A percentile compares a stretch with the other conserved stretches of the same genome.
Conservation (phyloP, 2,113 vertebrate species). For the Mus pahari region DNA sequence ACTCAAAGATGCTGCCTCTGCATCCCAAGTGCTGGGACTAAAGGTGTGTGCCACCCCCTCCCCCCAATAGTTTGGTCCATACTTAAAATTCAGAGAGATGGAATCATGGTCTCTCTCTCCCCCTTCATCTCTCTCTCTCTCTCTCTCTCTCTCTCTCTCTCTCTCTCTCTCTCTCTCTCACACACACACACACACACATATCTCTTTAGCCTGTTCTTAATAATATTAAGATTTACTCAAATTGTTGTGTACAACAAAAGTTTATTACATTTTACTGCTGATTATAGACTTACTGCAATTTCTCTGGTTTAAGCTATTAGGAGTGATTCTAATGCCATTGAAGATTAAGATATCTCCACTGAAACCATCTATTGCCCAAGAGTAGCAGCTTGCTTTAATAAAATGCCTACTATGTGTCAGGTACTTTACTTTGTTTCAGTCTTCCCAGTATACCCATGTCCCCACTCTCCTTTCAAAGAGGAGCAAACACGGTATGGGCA, state of each 20-base stretch:
- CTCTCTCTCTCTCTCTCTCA: not conserved
- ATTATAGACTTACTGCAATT: not conserved
- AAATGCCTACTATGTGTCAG: not conserved
- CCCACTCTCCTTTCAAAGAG: not conserved
- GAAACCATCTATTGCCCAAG: constrained; percentile 4
- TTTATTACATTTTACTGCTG: constrained; percentile 35
- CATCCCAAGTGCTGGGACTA: too few species aligned
- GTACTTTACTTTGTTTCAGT: constrained; percentile 27
- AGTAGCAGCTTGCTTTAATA: constrained; percentile 18
- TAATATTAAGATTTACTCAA: constrained; percentile 44
- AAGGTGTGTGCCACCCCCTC: too few species aligned
- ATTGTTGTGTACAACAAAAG: not conserved
- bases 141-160: not conserved
- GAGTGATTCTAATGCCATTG: not conserved
- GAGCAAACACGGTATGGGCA: not conserved
- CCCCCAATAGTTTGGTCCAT: not conserved
- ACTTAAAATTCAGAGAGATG: constrained; percentile 49
- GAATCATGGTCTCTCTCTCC: not conserved
- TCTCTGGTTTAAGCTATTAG: constrained; percentile 11
- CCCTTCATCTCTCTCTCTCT: not conserved
- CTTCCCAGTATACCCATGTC: not conserved
- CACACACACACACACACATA: too few species aligned
- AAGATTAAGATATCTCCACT: constrained; percentile 5
- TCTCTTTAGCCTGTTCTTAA: constrained; percentile 25
- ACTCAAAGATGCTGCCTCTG: too few species aligned